Conservation (phyloP, 2,113 vertebrate genomes). For the Pomatostomus ruficeps region DNA sequence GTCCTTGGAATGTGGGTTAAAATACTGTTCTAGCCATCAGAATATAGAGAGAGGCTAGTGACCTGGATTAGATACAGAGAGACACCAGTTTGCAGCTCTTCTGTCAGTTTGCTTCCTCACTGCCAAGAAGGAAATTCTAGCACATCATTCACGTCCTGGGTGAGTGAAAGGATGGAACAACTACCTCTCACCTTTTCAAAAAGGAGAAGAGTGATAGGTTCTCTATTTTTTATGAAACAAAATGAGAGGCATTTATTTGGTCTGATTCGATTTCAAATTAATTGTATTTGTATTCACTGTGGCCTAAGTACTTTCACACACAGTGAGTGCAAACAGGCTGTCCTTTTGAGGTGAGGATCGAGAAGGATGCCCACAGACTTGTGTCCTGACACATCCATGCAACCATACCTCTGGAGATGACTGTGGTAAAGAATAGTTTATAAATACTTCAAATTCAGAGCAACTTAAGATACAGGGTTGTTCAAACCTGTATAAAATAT, state of each 20-base stretch:
- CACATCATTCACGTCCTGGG: not conserved
- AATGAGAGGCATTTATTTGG: not conserved
- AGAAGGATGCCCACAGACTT: not conserved
- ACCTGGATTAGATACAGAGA: not conserved
- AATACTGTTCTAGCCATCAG: not conserved
- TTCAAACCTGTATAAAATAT: not conserved
- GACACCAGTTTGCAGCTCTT: not conserved
- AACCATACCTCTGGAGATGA: not conserved
- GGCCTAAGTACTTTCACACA: not conserved
- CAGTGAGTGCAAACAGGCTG: not conserved
- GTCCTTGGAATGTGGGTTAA: not conserved
- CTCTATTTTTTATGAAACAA: constrained; percentile 16
- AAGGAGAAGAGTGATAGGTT: not conserved
- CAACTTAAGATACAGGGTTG: not conserved
- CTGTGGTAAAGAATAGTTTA: not conserved
- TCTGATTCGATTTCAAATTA: not conserved
- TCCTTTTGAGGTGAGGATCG: not conserved
- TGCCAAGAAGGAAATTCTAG: constrained; percentile 23
- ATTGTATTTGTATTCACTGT: not conserved
- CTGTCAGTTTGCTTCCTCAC: not conserved
- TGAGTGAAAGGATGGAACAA: not conserved
- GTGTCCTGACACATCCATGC: not conserved
- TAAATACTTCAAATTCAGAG: not conserved
- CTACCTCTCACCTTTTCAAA: not conserved
- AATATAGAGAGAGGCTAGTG: not conserved